Conservation (phyloP, 1,140 invertebrate species). For the Lysiphlebus fabarum region DNA sequence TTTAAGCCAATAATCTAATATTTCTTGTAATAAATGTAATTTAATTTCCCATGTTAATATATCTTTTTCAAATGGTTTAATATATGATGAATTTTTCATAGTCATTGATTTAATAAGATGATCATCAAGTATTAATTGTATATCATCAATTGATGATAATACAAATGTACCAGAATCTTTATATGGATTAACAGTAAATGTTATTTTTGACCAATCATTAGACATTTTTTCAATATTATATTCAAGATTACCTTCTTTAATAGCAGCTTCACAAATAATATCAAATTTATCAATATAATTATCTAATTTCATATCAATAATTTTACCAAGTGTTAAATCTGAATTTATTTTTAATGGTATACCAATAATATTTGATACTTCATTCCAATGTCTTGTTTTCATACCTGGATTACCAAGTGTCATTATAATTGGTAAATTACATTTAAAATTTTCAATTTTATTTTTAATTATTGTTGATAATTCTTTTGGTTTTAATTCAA, state of each 20-base stretch:
- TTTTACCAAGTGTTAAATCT: constrained; percentile 79
- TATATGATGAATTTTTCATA: constrained; percentile 95
- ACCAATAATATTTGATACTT: constrained; percentile 91
- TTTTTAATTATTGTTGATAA: constrained; percentile 64
- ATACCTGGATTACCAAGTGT: constrained; percentile 93
- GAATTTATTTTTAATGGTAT: constrained; percentile 87
- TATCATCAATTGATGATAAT: constrained; percentile 88
- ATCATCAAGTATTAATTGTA: constrained; percentile 90
- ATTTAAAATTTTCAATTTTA: constrained; percentile 87
- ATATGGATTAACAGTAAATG: constrained; percentile 74
- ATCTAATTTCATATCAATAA: constrained; percentile 87
- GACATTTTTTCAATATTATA: constrained; percentile 88
- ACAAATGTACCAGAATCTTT: constrained; percentile 91
- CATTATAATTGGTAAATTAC: constrained; percentile 85
- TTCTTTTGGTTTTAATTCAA: constrained; percentile 65
- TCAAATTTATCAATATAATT: constrained; percentile 92
- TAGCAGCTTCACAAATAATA: constrained; percentile 88
- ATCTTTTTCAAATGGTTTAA: constrained; percentile 86
- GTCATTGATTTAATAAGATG: constrained; percentile 96
- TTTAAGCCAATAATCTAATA: constrained; percentile 93
- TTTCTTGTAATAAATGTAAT: constrained; percentile 78
- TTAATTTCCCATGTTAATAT: constrained; percentile 77
- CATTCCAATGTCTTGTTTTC: constrained; percentile 92
- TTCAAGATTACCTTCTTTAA: constrained; percentile 92
- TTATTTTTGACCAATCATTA: constrained; percentile 84